phyloP scores from a whole-genome alignment of 2,797 vertebrate species.

The Pristis pectinata region DNA sequence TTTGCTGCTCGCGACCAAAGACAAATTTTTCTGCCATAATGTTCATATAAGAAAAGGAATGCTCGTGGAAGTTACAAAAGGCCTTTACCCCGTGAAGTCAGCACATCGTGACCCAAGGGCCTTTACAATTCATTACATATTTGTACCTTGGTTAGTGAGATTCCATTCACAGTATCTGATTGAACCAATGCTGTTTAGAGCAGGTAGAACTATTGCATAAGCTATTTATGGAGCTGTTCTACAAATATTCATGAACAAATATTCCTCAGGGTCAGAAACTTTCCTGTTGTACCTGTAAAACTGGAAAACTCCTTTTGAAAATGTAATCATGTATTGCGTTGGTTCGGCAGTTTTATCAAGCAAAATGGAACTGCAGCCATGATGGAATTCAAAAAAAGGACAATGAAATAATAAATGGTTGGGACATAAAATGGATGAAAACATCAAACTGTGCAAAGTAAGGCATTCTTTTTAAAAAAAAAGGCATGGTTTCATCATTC shows the following conservation, averaged over 20 bases:
- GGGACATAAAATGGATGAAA: neutral
- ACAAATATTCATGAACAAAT: neutral
- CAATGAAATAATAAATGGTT: neutral
- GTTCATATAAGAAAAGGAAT: neutral
- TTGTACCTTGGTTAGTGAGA: neutral
- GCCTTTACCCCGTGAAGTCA: neutral
- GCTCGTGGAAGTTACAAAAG: neutral
- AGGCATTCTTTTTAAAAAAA: neutral
- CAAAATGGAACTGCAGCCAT: neutral
- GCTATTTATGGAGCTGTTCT: neutral
- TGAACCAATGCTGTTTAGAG: neutral
- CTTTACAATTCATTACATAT: neutral
- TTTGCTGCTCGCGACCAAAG: too few species aligned
- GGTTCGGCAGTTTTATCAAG: neutral
- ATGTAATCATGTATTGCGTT: neutral
- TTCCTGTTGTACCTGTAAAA: neutral
- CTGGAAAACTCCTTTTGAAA: neutral
- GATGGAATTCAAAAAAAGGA: neutral
- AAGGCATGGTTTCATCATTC: neutral
- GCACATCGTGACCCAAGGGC: neutral
- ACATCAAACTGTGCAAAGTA: neutral
- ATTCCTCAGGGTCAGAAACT: neutral
- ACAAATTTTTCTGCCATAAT: too few species aligned
- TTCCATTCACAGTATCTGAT: neutral
- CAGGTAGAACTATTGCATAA: neutral